Percentiles rank a stretch among this genome's conserved stretches.
Conservation (phyloP, 2,888 invertebrate species). For the Dynastes tityus region DNA sequence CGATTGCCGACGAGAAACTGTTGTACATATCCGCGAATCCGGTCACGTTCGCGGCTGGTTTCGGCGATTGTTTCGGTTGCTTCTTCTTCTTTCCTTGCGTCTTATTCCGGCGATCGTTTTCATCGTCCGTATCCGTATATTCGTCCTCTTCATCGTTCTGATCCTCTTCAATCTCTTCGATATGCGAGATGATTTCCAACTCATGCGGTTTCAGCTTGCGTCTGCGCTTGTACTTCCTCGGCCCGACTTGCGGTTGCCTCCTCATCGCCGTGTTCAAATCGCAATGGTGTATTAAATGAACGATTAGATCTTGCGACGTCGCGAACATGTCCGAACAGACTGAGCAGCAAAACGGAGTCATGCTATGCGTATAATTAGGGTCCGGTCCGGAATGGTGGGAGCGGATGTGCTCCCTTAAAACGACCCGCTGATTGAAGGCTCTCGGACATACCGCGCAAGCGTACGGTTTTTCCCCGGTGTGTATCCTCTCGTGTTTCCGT, state of each 20-base stretch:
- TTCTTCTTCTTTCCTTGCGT: slow-evolving; percentile 63
- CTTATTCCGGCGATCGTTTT: slow-evolving; percentile 61
- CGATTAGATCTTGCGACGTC: slow-evolving; percentile 83
- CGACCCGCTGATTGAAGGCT: slow-evolving; percentile 90
- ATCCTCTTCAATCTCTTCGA: slow-evolving; percentile 62
- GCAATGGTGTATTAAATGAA: slow-evolving; percentile 88
- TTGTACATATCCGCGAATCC: slow-evolving; percentile 68
- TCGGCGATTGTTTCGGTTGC: slow-evolving; percentile 57
- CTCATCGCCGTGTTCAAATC: slow-evolving; percentile 89
- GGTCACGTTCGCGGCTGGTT: slow-evolving; percentile 56
- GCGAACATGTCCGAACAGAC: slow-evolving; percentile 83
- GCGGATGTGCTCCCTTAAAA: slow-evolving; percentile 87
- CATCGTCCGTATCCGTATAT: slow-evolving; percentile 63
- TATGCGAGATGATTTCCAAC: slow-evolving; percentile 69
- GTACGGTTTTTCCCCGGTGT: slow-evolving; percentile 90
- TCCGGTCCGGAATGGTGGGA: slow-evolving; percentile 90
- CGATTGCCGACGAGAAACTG: slow-evolving; percentile 71
- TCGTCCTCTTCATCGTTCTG: slow-evolving; percentile 68
- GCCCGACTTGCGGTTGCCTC: slow-evolving; percentile 82
- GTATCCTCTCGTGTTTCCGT: slow-evolving; percentile 88
- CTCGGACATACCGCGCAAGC: slow-evolving; percentile 90
- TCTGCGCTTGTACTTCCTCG: slow-evolving; percentile 84
- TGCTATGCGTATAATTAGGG: slow-evolving; percentile 76
- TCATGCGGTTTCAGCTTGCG: slow-evolving; percentile 82
- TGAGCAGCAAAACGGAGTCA: slow-evolving; percentile 81